Conservation (phyloP, 2,113 vertebrate genomes). For the Atrichornis clamosus region DNA sequence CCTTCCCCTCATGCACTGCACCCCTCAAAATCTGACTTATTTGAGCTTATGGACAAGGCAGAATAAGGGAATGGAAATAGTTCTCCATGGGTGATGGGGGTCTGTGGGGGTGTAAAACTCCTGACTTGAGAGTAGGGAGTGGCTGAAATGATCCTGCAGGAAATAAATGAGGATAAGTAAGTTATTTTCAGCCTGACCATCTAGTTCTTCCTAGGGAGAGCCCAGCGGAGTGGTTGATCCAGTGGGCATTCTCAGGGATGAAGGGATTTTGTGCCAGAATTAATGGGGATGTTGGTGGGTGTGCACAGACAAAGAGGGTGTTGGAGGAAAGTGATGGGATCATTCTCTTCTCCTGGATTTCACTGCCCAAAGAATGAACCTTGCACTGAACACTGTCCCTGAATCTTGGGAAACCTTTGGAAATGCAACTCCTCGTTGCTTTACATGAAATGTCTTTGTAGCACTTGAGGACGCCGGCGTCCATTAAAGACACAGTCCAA, state of each 20-base stretch:
- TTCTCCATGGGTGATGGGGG: accelerated
- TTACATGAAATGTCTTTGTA: not conserved
- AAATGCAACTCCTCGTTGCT: not conserved
- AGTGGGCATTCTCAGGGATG: not conserved
- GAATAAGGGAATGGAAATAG: not conserved
- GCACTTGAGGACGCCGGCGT: not conserved
- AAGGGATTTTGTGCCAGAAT: not conserved
- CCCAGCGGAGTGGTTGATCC: not conserved
- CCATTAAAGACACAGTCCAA: not conserved
- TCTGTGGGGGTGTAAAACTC: not conserved
- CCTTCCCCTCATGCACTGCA: accelerated
- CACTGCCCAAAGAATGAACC: accelerated
- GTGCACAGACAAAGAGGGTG: not conserved
- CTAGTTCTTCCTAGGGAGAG: not conserved
- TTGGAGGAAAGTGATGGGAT: not conserved
- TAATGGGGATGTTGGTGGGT: not conserved
- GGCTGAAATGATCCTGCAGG: not conserved
- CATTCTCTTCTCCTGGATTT: not conserved
- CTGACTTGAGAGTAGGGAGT: not conserved
- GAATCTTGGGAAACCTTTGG: not conserved
- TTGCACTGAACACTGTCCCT: accelerated
- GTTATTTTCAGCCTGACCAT: not conserved
- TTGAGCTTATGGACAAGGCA: not conserved
- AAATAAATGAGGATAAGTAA: not conserved
- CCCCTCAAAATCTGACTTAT: not conserved